Conservation (phyloP, 2,113 vertebrate genomes). For the Mesocricetus auratus region DNA sequence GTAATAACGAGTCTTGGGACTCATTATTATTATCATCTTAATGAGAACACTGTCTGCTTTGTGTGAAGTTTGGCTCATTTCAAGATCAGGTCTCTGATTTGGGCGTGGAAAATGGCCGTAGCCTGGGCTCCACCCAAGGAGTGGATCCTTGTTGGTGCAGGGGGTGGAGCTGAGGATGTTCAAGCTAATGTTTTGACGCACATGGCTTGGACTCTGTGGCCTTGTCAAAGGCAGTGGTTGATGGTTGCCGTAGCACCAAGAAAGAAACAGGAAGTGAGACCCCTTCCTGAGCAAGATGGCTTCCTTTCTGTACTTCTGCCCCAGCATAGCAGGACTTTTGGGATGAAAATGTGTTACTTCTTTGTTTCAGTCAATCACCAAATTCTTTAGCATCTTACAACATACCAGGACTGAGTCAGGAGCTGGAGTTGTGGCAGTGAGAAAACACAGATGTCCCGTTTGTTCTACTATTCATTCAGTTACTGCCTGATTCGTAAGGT, state of each 20-base stretch:
- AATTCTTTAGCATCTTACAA: background rate
- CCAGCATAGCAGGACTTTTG: background rate
- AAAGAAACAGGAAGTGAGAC: background rate
- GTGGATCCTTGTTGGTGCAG: background rate
- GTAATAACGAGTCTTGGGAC: background rate
- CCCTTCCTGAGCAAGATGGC: background rate
- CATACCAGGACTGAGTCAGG: background rate
- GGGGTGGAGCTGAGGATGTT: background rate
- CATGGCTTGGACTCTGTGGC: background rate
- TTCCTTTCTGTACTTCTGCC: conserved; percentile 9
- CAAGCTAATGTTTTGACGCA: background rate
- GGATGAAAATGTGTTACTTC: background rate
- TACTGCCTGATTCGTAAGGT: background rate
- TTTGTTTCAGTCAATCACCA: background rate
- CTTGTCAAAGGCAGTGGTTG: background rate
- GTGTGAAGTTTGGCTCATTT: conserved; percentile 45
- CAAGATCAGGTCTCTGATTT: background rate
- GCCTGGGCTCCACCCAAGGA: background rate
- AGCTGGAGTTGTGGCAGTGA: background rate
- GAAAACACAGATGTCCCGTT: background rate
- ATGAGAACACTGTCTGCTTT: conserved; percentile 7
- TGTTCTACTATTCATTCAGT: background rate
- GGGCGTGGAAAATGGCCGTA: background rate
- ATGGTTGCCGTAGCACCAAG: background rate
- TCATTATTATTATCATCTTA: conserved; percentile 11